These are phyloP conservation scores for Microtus pennsylvanicus DNA, from an alignment of 2,113 vertebrate genomes.

Conservation along the genomic window DNA sequence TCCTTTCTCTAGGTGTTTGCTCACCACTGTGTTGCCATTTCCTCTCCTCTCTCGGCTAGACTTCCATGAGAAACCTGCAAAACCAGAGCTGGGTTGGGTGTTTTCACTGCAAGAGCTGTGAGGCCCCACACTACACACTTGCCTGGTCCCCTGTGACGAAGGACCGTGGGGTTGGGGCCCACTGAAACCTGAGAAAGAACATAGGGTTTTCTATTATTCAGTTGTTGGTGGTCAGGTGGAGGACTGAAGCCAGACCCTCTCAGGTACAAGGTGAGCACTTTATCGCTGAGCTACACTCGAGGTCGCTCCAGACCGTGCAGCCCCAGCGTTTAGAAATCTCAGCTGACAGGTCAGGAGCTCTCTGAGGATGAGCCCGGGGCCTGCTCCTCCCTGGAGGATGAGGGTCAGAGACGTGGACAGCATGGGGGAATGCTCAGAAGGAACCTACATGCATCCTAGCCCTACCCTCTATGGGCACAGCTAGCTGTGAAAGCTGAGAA, in stretches of 20 bases:
- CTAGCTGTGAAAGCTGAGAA: neutral
- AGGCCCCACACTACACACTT: constrained; percentile 8
- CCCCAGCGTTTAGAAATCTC: neutral
- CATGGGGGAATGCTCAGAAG: neutral
- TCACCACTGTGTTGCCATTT: neutral
- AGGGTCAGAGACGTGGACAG: neutral
- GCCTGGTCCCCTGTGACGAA: constrained; percentile 57
- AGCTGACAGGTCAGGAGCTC: constrained; percentile 54
- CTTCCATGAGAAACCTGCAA: neutral
- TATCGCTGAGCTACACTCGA: neutral
- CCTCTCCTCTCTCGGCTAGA: neutral
- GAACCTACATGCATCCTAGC: constrained; percentile 45
- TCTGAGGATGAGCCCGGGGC: neutral
- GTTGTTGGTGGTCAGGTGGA: too few relatives aligned
- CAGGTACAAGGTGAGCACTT: neutral
- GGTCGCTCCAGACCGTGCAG: neutral
- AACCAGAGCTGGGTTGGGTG: neutral
- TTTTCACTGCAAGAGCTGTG: neutral
- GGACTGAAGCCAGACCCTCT: neutral
- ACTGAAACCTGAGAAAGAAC: neutral
- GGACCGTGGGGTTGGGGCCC: neutral
- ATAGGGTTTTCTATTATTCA: neutral
- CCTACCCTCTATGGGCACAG: constrained; percentile 41
- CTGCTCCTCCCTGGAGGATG: constrained; percentile 28
- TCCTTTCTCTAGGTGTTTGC: neutral